A percentile compares a stretch with the other conserved stretches of the same genome.
phyloP scores from a whole-genome alignment of 2,113 vertebrate genomes.

The Mormyrus iriodes region DNA sequence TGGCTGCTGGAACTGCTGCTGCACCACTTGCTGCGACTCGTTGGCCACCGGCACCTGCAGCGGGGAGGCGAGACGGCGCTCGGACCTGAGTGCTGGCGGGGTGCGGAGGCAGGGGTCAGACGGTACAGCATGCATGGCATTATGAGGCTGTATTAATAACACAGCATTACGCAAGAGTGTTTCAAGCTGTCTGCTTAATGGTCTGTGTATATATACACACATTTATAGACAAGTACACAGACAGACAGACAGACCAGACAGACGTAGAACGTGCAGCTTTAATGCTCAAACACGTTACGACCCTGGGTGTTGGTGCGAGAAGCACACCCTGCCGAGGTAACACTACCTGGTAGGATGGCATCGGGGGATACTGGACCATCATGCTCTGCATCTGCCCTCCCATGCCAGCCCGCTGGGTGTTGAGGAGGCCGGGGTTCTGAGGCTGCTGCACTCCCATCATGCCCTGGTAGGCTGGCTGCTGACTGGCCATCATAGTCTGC shows the following conservation, averaged over 20 bases:
- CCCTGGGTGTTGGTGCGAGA: neutral
- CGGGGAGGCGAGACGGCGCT: neutral
- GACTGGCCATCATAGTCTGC: constrained; percentile 89
- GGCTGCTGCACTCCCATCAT: constrained; percentile 92
- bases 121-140: neutral
- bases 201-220: neutral
- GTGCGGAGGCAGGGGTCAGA: neutral
- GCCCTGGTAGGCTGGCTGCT: constrained; percentile 88
- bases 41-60: constrained; percentile 82
- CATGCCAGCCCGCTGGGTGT: constrained; percentile 74
- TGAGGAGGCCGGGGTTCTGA: constrained; percentile 79
- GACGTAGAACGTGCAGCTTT: too few relatives aligned
- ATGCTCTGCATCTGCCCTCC: constrained; percentile 91
- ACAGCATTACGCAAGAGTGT: neutral
- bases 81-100: neutral
- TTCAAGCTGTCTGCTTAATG: neutral
- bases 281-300: neutral
- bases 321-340: neutral
- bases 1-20: constrained; percentile 90
- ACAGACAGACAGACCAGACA: neutral
- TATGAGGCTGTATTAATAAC: neutral
- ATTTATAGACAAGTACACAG: neutral
- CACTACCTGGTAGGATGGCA: constrained; percentile 92
- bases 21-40: constrained; percentile 87
- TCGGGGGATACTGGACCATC: constrained; percentile 94